Conservation (phyloP, 2,888 invertebrate genomes). For the Operophtera brumata region DNA sequence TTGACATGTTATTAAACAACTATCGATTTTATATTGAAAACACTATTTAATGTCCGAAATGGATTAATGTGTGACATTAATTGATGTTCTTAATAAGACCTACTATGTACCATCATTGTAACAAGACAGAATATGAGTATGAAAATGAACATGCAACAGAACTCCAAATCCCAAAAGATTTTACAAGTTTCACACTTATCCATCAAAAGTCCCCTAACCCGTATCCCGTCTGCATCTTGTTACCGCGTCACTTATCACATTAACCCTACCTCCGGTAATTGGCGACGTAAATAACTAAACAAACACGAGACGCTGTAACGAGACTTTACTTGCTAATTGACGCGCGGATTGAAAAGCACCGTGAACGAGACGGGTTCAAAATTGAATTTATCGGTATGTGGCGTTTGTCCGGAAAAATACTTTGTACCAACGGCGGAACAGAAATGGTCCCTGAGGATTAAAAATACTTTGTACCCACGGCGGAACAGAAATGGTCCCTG, state of each 20-base stretch:
- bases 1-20: too few species aligned
- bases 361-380: background rate
- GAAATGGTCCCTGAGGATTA: too few species aligned
- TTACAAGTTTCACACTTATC: constrained; percentile 13
- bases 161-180: background rate
- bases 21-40: too few species aligned
- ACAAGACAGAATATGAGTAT: background rate
- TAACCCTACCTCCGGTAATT: constrained; percentile 59
- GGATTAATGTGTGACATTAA: too few species aligned
- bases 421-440: too few species aligned
- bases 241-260: constrained; percentile 58
- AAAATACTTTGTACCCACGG: too few species aligned
- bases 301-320: constrained; percentile 40
- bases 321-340: constrained; percentile 35
- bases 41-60: too few species aligned
- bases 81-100: too few species aligned
- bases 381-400: background rate
- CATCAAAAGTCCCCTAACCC: constrained; percentile 18
- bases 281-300: constrained; percentile 55
- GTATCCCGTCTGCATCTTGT: constrained; percentile 45
- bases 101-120: too few species aligned
- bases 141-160: background rate
- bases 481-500: too few species aligned
- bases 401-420: background rate
- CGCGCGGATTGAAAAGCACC: constrained; percentile 15